Conservation (phyloP, 92 coral and sea anemone genomes). For the Heliopora coerulea region DNA sequence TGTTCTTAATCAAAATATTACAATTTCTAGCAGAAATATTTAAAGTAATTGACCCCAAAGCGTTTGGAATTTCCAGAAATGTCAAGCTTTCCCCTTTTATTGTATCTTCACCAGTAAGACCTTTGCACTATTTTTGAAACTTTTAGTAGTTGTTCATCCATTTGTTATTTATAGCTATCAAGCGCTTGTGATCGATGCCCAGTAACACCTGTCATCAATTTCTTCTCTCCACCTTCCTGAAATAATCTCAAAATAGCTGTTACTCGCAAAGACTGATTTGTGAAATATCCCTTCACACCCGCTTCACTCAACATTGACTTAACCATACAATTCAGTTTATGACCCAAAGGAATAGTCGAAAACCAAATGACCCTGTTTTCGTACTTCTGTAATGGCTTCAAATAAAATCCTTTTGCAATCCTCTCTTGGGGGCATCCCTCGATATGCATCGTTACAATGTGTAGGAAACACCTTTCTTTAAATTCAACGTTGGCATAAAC, state of each 20-base stretch:
- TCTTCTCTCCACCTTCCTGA: not conserved
- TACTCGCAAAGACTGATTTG: conserved; percentile 41
- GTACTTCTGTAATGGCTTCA: conserved; percentile 17
- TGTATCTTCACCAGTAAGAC: not conserved
- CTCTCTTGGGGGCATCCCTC: conserved; percentile 23
- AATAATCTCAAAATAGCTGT: conserved; percentile 37
- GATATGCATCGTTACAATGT: conserved; percentile 8
- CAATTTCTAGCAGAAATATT: not conserved
- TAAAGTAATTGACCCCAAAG: not conserved
- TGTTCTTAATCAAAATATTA: not conserved
- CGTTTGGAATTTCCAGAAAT: not conserved
- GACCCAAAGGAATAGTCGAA: conserved; percentile 20
- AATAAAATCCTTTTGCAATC: not conserved
- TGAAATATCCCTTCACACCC: conserved; percentile 36
- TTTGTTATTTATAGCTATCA: conserved; percentile 32
- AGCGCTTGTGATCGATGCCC: conserved; percentile 44
- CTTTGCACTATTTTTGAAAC: conserved; percentile 23
- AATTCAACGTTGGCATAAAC: not conserved
- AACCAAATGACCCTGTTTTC: conserved; percentile 10
- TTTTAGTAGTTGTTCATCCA: conserved; percentile 18
- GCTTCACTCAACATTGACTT: conserved; percentile 30
- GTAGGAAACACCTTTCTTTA: conserved; percentile 7
- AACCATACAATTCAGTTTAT: conserved; percentile 39
- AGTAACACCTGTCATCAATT: conserved; percentile 20
- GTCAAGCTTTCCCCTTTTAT: not conserved